These are phyloP conservation scores for Harpalus rufipes DNA, from an alignment of 2,888 invertebrate genomes.

Conservation along the genomic window DNA sequence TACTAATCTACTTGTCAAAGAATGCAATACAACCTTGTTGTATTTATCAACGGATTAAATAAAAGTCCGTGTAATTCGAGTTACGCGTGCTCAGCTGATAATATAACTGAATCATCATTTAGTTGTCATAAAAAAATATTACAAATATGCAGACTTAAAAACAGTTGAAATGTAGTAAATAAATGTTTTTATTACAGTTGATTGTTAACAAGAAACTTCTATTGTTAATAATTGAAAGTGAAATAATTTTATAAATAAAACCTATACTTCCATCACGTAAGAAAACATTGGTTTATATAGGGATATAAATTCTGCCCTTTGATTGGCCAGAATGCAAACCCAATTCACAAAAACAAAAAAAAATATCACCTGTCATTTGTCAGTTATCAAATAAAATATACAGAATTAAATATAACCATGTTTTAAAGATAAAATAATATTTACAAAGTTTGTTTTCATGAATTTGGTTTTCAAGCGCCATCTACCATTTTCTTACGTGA, in stretches of 20 bases:
- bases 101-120: slow-evolving; percentile 33
- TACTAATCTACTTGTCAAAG: slow-evolving; percentile 53
- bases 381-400: too few species aligned
- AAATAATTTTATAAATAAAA: slow-evolving; percentile 30
- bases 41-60: slow-evolving; percentile 41
- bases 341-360: too few species aligned
- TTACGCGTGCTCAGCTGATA: slow-evolving; percentile 23
- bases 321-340: too few species aligned
- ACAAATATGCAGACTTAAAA: background rate
- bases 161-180: background rate
- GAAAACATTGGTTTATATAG: too few species aligned
- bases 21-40: slow-evolving; percentile 46
- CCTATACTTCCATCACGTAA: too few species aligned
- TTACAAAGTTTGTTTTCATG: too few species aligned
- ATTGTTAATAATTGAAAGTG: slow-evolving; percentile 43
- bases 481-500: too few species aligned
- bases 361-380: too few species aligned
- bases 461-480: too few species aligned
- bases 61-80: slow-evolving; percentile 5
- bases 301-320: too few species aligned
- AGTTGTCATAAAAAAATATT: slow-evolving; percentile 27
- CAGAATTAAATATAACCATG: too few species aligned
- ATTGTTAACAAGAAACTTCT: slow-evolving; percentile 17
- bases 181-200: slow-evolving; percentile 3
- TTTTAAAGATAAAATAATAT: too few species aligned